Evolutionary conservation across 2,888 invertebrate genomes (phyloP), one percentile per base, ranked within the genome.

Genomic region (Orthosia incerta): DNA sequence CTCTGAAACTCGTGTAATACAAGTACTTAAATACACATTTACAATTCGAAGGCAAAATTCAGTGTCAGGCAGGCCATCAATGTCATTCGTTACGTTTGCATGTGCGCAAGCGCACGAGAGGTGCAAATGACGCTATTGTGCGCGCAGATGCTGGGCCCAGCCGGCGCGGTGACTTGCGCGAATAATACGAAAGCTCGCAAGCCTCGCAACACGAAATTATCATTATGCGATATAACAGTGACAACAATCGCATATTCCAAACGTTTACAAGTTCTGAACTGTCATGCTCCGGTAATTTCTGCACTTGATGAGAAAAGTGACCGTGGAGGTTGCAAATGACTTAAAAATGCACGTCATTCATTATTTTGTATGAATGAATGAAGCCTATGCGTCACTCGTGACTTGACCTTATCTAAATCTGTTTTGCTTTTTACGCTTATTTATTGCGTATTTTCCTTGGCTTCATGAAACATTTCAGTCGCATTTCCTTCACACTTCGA

Each of bases 51-150:
- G 63, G 51, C 26, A 71, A 78, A 74, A 71, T 51, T 57, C 53
- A 64, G 53, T 74, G 74, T 80, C 74, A 71, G n/a, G 46, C 60
- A 63, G 66, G 62, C 50, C 71, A 80, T 83, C 75, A 80, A 74
- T 71, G 80, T 71, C 74, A 67, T 62, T 74, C 73, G 73, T 75
- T 72, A 73, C 73, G 83, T 78, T 56, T 77, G 81, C 72, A 69
- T 76, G 65, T 76, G 72, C 63, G 74, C 76, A 76, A 68, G 71
- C 63, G 74, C 76, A 76, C 70, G 71, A 80, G 78, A 74, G 76
- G 74, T 80, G 82, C 85, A 82, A 86, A 84, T 86, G 86, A 86
- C 74, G 83, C 82, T 84, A 87, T 88, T 88, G 87, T 89, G 85
- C 85, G 71, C 53, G 73, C 50, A 73, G 60, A 64, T 61, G 66